A percentile compares a stretch with the other conserved stretches of the same genome.
phyloP scores from a whole-genome alignment of 2,888 invertebrate genomes.

The Stenodema calcarata region DNA sequence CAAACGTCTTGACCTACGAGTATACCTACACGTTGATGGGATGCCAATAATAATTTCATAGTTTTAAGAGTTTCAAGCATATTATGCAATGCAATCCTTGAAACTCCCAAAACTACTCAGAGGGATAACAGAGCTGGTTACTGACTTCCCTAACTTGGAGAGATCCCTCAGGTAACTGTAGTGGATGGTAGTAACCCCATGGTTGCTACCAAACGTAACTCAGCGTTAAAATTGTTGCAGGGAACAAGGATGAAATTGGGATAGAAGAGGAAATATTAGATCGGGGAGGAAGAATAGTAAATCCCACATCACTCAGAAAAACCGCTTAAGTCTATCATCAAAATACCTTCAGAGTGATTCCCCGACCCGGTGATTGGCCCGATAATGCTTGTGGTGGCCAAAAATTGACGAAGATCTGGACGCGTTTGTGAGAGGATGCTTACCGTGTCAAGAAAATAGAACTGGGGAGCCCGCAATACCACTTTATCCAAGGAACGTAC shows the following conservation, averaged over 20 bases:
- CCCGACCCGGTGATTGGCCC: background rate
- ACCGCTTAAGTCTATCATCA: background rate
- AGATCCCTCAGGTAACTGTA: no score
- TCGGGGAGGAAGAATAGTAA: background rate
- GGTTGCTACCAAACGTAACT: no score
- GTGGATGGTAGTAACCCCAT: no score
- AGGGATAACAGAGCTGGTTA: no score
- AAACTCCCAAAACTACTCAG: no score
- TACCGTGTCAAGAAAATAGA: background rate
- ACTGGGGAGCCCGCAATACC: background rate
- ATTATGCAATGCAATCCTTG: no score
- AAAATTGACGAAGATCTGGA: background rate
- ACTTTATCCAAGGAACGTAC: background rate
- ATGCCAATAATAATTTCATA: no score
- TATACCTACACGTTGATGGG: no score
- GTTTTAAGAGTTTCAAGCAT: no score
- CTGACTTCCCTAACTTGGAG: no score
- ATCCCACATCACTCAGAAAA: background rate
- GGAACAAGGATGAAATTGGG: background rate
- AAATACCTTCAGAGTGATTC: background rate
- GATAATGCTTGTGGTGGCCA: background rate
- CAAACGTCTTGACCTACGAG: no score
- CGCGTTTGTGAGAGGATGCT: background rate
- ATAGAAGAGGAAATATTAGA: background rate
- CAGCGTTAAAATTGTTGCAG: no score